phyloP scores from a whole-genome alignment of 2,113 vertebrate genomes.

The Chloropsis cyanopogon region DNA sequence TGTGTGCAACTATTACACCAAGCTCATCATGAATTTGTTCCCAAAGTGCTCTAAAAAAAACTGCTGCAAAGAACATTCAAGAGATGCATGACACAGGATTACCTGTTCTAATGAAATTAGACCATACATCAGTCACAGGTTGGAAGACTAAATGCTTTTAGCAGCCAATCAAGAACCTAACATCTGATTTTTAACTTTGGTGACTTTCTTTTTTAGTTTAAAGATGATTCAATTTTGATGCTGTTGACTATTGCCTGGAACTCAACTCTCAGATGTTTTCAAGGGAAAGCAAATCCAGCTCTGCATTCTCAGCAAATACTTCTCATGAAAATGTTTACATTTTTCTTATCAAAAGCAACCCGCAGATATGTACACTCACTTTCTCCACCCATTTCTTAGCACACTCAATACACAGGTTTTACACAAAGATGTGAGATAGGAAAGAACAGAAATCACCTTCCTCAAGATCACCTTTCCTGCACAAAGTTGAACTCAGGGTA shows the following conservation, averaged over 20 bases:
- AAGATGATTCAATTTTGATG: neutral
- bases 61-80: slow-evolving; percentile 50
- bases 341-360: neutral
- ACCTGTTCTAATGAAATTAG: slow-evolving; percentile 35
- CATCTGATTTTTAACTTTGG: neutral
- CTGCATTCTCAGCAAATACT: neutral
- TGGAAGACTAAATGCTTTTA: neutral
- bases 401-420: rapidly evolving
- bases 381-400: neutral
- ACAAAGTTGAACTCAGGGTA: neutral
- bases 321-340: neutral
- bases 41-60: slow-evolving; percentile 55
- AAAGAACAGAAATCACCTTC: neutral
- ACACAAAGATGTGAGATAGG: neutral
- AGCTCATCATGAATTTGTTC: slow-evolving; percentile 63
- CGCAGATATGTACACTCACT: neutral
- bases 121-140: neutral
- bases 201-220: neutral
- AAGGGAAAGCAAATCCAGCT: neutral
- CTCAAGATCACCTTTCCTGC: neutral
- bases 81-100: slow-evolving; percentile 50
- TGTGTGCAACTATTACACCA: slow-evolving; percentile 41
- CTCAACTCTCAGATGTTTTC: neutral
- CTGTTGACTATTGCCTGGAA: rapidly evolving
- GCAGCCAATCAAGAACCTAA: neutral